phyloP scores from a whole-genome alignment of 2,797 vertebrate species.

The Girardinus metallicus region DNA sequence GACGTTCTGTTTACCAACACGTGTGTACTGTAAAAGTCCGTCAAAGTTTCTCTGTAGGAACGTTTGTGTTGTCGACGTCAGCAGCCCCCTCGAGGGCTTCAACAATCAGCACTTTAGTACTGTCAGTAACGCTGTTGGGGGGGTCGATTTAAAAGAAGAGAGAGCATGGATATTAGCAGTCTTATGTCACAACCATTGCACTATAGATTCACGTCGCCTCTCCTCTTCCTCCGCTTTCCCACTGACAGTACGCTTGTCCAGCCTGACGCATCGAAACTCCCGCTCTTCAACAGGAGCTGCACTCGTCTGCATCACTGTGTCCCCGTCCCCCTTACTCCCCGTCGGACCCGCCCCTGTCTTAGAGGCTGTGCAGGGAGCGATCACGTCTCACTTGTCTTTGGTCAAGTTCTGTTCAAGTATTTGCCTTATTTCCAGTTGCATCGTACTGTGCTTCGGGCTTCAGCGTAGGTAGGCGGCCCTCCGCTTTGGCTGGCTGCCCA shows the following conservation, averaged over 20 bases:
- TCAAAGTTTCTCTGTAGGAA: constrained; percentile 56
- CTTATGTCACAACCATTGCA: constrained; percentile 67
- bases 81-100: constrained; percentile 59
- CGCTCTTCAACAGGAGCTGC: constrained; percentile 35
- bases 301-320: constrained; percentile 48
- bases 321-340: neutral
- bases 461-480: constrained; percentile 37
- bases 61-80: constrained; percentile 66
- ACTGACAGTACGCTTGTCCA: constrained; percentile 48
- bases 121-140: constrained; percentile 48
- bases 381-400: constrained; percentile 47
- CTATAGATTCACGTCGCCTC: constrained; percentile 60
- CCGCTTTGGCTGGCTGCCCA: constrained; percentile 26
- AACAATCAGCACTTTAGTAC: constrained; percentile 83
- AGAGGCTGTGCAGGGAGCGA: constrained; percentile 22
- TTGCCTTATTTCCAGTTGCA: constrained; percentile 74
- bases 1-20: constrained; percentile 69
- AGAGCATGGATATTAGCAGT: constrained; percentile 49
- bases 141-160: constrained; percentile 43
- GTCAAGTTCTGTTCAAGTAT: constrained; percentile 51
- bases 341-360: neutral
- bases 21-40: constrained; percentile 62
- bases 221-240: constrained; percentile 45
- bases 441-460: constrained; percentile 54
- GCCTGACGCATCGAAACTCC: constrained; percentile 21